These are phyloP conservation scores for Cordilura impudica DNA, from an alignment of 2,888 invertebrate genomes.

Conservation along the genomic window DNA sequence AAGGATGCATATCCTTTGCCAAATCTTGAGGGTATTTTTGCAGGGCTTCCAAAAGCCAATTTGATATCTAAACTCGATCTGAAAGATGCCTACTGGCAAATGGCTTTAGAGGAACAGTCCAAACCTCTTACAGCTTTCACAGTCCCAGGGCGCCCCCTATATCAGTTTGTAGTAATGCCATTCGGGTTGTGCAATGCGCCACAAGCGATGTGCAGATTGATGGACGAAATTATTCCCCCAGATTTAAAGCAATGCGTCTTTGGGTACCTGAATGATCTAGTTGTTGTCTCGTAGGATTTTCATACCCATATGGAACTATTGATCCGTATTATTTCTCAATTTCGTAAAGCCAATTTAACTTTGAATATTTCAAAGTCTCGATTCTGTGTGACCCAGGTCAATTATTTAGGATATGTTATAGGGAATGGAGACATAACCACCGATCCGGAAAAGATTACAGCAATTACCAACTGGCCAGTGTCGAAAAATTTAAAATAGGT, in stretches of 20 bases:
- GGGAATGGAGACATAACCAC: slow-evolving; percentile 37
- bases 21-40: no score
- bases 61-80: no score
- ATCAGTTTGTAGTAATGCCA: slow-evolving; percentile 57
- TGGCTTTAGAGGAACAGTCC: background rate
- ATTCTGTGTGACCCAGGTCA: slow-evolving; percentile 47
- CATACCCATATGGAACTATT: slow-evolving; percentile 16
- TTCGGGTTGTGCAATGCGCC: slow-evolving; percentile 49
- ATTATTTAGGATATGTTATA: slow-evolving; percentile 56
- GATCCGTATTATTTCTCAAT: slow-evolving; percentile 5
- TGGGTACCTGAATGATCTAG: slow-evolving; percentile 51
- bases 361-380: slow-evolving; percentile 29
- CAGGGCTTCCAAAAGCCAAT: no score
- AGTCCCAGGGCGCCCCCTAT: slow-evolving; percentile 52
- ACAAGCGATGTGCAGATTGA: slow-evolving; percentile 23
- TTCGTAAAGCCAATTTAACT: slow-evolving; percentile 31
- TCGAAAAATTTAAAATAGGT: slow-evolving; percentile 21
- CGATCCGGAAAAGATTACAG: slow-evolving; percentile 26
- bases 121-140: slow-evolving; percentile 30
- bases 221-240: slow-evolving; percentile 41
- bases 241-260: slow-evolving; percentile 45
- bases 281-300: slow-evolving; percentile 47
- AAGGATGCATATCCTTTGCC: no score
- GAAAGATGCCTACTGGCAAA: slow-evolving; percentile 18
- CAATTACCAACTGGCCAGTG: slow-evolving; percentile 10